Percentiles rank a stretch among this genome's conserved stretches.
These are phyloP conservation scores for Tetragonula carbonaria DNA, from an alignment of 2,888 invertebrate species.

Conservation along the genomic window DNA sequence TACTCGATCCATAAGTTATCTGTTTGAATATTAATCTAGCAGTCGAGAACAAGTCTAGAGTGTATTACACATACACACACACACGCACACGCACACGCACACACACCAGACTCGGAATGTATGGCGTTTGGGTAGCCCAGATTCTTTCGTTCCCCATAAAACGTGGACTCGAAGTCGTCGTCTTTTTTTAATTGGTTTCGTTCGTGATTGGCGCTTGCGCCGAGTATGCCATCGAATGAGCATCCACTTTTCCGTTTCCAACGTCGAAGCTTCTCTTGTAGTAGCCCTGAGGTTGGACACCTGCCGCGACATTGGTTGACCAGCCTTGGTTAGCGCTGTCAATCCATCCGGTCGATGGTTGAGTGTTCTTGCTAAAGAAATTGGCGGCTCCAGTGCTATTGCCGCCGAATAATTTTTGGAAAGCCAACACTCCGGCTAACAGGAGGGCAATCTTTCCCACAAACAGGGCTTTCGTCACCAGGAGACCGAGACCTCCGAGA, in stretches of 20 bases:
- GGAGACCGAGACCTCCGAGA: slow-evolving; percentile 89
- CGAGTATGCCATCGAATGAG: slow-evolving; percentile 90
- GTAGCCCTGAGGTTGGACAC: slow-evolving; percentile 76
- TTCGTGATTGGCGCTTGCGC: slow-evolving; percentile 85
- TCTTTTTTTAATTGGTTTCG: slow-evolving; percentile 47
- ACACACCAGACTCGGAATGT: slow-evolving; percentile 24
- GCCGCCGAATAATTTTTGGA: slow-evolving; percentile 88
- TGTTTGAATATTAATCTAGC: slow-evolving; percentile 78
- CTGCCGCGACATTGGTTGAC: slow-evolving; percentile 75
- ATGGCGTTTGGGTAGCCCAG: slow-evolving; percentile 48
- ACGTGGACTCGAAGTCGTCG: neutral
- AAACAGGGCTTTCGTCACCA: slow-evolving; percentile 91
- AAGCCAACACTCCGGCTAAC: slow-evolving; percentile 89
- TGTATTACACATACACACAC: neutral
- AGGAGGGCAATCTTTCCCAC: slow-evolving; percentile 92
- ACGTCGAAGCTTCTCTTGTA: slow-evolving; percentile 84
- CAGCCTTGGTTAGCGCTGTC: slow-evolving; percentile 75
- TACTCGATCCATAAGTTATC: slow-evolving; percentile 61
- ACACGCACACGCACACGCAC: neutral
- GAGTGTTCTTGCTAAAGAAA: slow-evolving; percentile 77
- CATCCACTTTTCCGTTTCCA: slow-evolving; percentile 86
- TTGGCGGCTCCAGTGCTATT: slow-evolving; percentile 72
- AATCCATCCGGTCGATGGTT: slow-evolving; percentile 65
- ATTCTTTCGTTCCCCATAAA: slow-evolving; percentile 12
- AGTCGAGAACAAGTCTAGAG: slow-evolving; percentile 66